Base-by-base conservation (phyloP, 1,140 invertebrate species). In the Colletes latitarsis region DNA sequence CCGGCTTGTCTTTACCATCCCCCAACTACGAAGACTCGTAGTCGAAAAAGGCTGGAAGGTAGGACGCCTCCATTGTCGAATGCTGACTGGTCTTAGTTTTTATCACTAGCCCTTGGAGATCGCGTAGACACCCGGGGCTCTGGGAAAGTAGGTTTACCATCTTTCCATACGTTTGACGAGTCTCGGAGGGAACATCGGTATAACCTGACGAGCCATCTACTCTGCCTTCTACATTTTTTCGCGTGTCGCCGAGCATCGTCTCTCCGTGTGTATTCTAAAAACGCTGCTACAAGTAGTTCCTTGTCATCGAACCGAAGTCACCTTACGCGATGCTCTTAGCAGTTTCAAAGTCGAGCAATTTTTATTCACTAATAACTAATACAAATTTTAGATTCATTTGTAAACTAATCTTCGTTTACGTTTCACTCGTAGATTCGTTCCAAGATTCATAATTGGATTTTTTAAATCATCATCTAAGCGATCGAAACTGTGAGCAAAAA, bases 41-140 rank as follows among this genome's bases (percentile, higher is more conserved):
- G 79, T 72, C 68, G 72, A 81, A 67, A 81, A 57, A 77, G 66
- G 63, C 39, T 58, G 73, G 57, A 66, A 81, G 82, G 69, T 82
- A 86, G 84, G 79, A 55, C 72, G 67, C 53, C 68, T 86, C 88
- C 86, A 88, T 90, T 89, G 87, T 88, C 84, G 82, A 82, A 82
- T 90, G 89, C 89, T 90, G 89, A 90, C 88, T 89, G 77, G 82
- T 86, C 77, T 72, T 46, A 70, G 85, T 90, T 90, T 90, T 90
- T 90, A 90, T 90, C 83, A 86, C 84, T 83, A 49, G 64, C 76
- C 88, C 83, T 83, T 57, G 67, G 85, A 89, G 89, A 88, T 30
- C 60, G 75, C 60, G 62, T 71, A 85, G 72, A 84, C 81, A 88
- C 82, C 72, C 74, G 63, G 70, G 82, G 62, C 66, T 76, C 77